A percentile compares a stretch with the other conserved stretches of the same genome.
These are phyloP conservation scores for Monochamus alternatus DNA, from an alignment of 2,888 invertebrate species.

Conservation along the genomic window DNA sequence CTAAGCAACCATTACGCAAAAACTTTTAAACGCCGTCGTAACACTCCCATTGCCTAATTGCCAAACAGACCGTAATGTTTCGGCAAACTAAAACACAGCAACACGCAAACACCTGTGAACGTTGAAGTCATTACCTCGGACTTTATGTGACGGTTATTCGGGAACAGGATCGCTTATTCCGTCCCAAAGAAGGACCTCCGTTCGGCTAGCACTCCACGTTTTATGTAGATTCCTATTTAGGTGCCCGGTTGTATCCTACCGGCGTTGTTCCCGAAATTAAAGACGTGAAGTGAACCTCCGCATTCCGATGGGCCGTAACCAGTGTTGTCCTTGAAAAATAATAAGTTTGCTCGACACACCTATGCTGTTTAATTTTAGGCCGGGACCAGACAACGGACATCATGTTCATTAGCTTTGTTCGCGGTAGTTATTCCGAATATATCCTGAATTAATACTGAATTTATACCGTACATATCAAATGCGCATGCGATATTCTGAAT, in stretches of 20 bases:
- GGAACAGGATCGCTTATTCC: conserved; percentile 51
- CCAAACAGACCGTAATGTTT: conserved; percentile 54
- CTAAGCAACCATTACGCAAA: background rate
- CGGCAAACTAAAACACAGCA: conserved; percentile 60
- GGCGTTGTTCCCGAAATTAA: conserved; percentile 50
- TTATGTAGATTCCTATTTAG: conserved; percentile 58
- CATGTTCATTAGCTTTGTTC: no score
- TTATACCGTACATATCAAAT: no score
- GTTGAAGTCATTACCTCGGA: conserved; percentile 61
- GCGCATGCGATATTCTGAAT: no score
- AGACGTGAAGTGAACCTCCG: conserved; percentile 43
- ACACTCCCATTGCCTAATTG: conserved; percentile 50
- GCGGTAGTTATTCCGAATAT: no score
- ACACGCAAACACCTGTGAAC: conserved; percentile 63
- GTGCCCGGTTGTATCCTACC: conserved; percentile 28
- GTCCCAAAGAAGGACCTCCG: conserved; percentile 51
- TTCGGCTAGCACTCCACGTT: conserved; percentile 53
- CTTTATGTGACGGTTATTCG: conserved; percentile 64
- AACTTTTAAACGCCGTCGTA: background rate
- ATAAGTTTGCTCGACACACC: conserved; percentile 39
- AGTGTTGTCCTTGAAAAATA: conserved; percentile 24
- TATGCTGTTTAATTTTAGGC: no score
- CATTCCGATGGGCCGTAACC: conserved; percentile 43
- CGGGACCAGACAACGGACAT: no score
- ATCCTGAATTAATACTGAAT: no score